phyloP scores from a whole-genome alignment of 2,113 vertebrate genomes.

The Mohoua ochrocephala region DNA sequence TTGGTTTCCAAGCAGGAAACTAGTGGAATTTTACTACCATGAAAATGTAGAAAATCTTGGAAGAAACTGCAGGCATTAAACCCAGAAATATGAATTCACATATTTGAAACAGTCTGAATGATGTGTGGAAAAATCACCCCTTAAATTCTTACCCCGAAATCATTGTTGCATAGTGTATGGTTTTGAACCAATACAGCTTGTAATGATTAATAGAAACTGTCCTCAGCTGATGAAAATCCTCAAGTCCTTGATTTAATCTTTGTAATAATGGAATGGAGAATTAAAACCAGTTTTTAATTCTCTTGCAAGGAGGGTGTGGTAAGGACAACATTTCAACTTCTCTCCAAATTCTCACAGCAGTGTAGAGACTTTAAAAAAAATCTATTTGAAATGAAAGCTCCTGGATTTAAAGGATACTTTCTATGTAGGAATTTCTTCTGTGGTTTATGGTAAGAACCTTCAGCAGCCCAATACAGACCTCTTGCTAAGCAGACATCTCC shows the following conservation, averaged over 20 bases:
- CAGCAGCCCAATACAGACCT: background rate
- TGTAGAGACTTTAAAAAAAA: background rate
- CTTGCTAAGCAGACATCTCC: background rate
- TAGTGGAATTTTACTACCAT: background rate
- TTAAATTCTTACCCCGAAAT: background rate
- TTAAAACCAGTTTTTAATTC: background rate
- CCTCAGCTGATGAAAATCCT: background rate
- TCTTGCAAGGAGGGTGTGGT: background rate
- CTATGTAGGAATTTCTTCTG: background rate
- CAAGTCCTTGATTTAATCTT: background rate
- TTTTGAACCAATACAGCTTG: background rate
- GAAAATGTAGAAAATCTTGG: background rate
- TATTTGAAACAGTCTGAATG: background rate
- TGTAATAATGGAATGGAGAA: background rate
- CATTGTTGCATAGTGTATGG: background rate
- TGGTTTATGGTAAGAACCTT: background rate
- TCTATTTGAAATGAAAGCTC: background rate
- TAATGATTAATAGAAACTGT: background rate
- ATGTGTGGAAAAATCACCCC: background rate
- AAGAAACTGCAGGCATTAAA: background rate
- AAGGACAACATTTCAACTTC: background rate
- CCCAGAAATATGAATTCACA: background rate
- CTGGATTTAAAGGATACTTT: background rate
- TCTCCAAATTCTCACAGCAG: background rate
- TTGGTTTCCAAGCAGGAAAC: constrained; percentile 1